These are phyloP conservation scores for Sabellastarte sp. DNA, from an alignment of 2,888 invertebrate species.

Conservation along the genomic window DNA sequence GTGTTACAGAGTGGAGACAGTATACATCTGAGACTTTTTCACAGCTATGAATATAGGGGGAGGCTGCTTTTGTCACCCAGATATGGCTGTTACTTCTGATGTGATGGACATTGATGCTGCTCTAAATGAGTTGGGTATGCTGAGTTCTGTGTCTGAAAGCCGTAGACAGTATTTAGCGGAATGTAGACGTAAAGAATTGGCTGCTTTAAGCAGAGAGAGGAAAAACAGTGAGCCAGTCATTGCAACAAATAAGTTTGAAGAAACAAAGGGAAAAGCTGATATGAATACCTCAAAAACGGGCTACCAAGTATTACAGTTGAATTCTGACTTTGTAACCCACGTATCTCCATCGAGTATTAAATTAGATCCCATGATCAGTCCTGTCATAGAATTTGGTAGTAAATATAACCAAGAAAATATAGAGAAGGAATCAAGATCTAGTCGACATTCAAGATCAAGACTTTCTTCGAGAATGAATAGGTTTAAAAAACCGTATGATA, in stretches of 20 bases:
- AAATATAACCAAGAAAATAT: slow-evolving; percentile 15
- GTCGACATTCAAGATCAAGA: slow-evolving; percentile 29
- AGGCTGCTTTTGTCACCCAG: too few species aligned
- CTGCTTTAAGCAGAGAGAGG: neutral
- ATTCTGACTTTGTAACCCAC: slow-evolving; percentile 42
- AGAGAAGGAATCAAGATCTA: slow-evolving; percentile 11
- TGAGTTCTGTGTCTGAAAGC: slow-evolving; percentile 48
- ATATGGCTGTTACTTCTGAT: neutral
- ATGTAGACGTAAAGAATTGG: slow-evolving; percentile 3
- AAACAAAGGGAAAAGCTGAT: too few species aligned
- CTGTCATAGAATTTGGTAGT: slow-evolving; percentile 9
- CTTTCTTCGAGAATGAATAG: slow-evolving; percentile 28
- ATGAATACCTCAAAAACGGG: slow-evolving; percentile 16
- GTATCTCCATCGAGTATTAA: slow-evolving; percentile 11
- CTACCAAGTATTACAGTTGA: slow-evolving; percentile 41
- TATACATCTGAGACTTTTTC: too few species aligned
- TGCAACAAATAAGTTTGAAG: too few species aligned
- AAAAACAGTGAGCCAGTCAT: slow-evolving; percentile 12
- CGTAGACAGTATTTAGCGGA: slow-evolving; percentile 43
- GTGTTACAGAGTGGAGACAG: too few species aligned
- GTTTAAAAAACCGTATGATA: slow-evolving; percentile 44
- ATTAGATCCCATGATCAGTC: neutral
- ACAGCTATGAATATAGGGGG: too few species aligned
- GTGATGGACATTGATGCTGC: slow-evolving; percentile 46
- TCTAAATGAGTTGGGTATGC: slow-evolving; percentile 52